Evolutionary conservation across 1,140 invertebrate genomes (phyloP).

Genomic region (Riptortus pedestris): DNA sequence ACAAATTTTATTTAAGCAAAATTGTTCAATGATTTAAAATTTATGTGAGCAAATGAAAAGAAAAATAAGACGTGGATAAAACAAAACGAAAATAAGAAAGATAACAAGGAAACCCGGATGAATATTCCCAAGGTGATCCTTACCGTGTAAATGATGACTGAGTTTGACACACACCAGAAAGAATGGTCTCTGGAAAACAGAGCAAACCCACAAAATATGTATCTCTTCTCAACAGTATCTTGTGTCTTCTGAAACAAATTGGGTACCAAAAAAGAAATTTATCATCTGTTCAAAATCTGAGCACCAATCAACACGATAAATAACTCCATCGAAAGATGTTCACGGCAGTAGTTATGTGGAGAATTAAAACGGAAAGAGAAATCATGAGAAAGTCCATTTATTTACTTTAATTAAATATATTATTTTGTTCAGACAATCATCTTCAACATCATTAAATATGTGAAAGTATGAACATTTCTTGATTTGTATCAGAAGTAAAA

Average conservation of each 20-base stretch:
- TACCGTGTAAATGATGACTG: conserved; percentile 8
- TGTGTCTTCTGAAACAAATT: conserved; percentile 25
- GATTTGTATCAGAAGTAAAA: too few species aligned
- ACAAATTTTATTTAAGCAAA: neutral
- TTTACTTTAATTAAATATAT: too few species aligned
- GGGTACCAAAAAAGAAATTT: conserved; percentile 24
- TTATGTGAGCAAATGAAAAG: neutral
- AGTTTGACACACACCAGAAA: conserved; percentile 10
- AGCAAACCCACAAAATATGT: conserved; percentile 13
- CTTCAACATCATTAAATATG: too few species aligned
- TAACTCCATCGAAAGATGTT: conserved; percentile 15
- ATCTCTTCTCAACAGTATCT: conserved; percentile 11
- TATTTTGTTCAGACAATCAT: too few species aligned
- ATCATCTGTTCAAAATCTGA: conserved; percentile 12
- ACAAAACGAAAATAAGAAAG: too few species aligned
- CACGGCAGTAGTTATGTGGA: conserved; percentile 7
- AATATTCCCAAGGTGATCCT: conserved; percentile 10
- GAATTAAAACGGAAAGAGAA: too few species aligned
- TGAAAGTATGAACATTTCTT: too few species aligned
- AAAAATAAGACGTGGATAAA: too few species aligned
- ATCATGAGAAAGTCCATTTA: too few species aligned
- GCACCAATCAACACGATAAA: conserved; percentile 15
- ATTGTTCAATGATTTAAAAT: neutral
- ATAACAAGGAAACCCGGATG: too few species aligned
- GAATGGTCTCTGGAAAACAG: conserved; percentile 4